Base-by-base conservation (phyloP, 2,797 vertebrate genomes). In the Apogon hyalosoma region DNA sequence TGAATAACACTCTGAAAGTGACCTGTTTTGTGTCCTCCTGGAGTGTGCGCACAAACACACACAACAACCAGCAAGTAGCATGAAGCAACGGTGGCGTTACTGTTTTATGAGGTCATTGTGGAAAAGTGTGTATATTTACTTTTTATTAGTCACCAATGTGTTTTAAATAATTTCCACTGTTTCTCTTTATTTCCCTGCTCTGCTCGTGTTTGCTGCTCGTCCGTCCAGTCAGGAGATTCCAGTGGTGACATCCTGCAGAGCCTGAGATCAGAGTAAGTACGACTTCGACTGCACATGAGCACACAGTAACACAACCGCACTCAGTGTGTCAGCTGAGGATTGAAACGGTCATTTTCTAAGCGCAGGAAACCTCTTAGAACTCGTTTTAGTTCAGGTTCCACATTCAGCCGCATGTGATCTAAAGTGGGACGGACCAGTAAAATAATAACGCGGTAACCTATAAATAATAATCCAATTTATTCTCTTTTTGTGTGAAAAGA, bases 181-280 rank as follows among this genome's bases (percentile, higher is more conserved):
- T 79, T 67, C 9, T 77, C 49, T 50, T 36, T 33, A 9, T 21
- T 18, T 66, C 71, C 62, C 50, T 40, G 18, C 21, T 7, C 42
- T 24, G 24, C 24, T 55, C 63, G 46, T 60, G 21, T 65, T 51
- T 78, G 60, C 78, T 51, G 63, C 70, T 54, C 38, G 66, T 51
- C 19, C 41, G 68, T 88, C 56, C 81, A 91, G 83, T 60, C 79
- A 76, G 87, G 87, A 90, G 82, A 87, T 73, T 81, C 85, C 86
- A 72, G 84, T 80, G 80, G 86, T 82, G 84, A 84, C 81, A 79
- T 90, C 88, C 87, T 89, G 88, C 84, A 85, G 86, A 83, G 82
- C 81, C 57, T 78, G 24, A 83, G 80, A 83, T 89, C 86, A 88
- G 87, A 89, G 92, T 93, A 73, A 90, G 91, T 90, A 21, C 54